Conservation (phyloP, 1,140 invertebrate genomes). For the Thaumatotibia leucotreta region DNA sequence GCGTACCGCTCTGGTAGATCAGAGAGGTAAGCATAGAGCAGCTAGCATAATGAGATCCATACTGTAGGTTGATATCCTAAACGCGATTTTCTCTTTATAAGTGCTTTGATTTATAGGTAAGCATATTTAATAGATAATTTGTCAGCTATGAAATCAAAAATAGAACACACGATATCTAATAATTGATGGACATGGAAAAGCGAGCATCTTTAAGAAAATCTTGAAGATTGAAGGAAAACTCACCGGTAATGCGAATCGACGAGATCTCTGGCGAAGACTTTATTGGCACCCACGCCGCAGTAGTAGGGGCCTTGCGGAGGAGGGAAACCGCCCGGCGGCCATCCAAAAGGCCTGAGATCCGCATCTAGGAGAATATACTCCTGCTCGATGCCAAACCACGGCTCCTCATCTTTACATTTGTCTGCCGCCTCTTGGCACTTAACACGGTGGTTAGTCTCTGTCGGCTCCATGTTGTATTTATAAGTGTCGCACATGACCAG, state of each 20-base stretch:
- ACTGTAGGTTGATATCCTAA: too few species aligned
- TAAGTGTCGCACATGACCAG: slow-evolving; percentile 93
- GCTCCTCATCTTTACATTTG: slow-evolving; percentile 84
- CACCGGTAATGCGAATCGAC: slow-evolving; percentile 86
- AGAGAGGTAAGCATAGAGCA: too few species aligned
- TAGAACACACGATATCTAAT: too few species aligned
- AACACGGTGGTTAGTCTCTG: slow-evolving; percentile 86
- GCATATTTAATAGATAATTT: too few species aligned
- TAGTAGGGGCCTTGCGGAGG: slow-evolving; percentile 96
- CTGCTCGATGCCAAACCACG: slow-evolving; percentile 97
- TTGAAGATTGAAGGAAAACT: slow-evolving; percentile 3
- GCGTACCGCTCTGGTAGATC: too few species aligned
- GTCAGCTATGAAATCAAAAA: too few species aligned
- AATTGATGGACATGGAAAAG: too few species aligned
- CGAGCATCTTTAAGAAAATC: too few species aligned
- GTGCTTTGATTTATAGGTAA: too few species aligned
- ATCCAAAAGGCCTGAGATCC: slow-evolving; percentile 94
- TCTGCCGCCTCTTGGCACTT: slow-evolving; percentile 86
- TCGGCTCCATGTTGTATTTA: slow-evolving; percentile 81
- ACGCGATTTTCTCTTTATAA: too few species aligned
- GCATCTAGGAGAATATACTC: slow-evolving; percentile 96
- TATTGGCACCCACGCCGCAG: slow-evolving; percentile 94
- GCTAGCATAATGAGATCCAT: too few species aligned
- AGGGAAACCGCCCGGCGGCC: slow-evolving; percentile 96
- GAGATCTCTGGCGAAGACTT: slow-evolving; percentile 91